phyloP scores from a whole-genome alignment of 2,888 invertebrate species.

The Lathronympha strigana region DNA sequence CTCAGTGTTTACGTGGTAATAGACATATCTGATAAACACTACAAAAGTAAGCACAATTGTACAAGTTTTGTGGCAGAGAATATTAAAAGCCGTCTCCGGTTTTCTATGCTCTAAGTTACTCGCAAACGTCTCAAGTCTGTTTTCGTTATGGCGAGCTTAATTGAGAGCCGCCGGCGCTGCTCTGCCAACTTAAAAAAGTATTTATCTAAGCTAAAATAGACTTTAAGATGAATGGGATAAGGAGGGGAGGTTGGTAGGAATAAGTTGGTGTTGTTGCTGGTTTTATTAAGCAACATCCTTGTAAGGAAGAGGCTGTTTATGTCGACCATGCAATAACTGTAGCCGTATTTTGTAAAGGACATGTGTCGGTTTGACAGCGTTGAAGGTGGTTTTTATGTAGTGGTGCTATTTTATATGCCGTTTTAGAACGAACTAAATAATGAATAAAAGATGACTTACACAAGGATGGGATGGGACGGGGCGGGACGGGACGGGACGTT shows the following conservation, averaged over 20 bases:
- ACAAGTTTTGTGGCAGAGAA: too few relatives aligned
- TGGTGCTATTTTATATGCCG: background rate
- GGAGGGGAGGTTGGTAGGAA: background rate
- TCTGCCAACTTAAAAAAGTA: background rate
- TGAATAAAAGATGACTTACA: too few relatives aligned
- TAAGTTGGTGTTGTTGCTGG: slow-evolving; percentile 7
- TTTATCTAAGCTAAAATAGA: background rate
- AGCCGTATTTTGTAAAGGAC: slow-evolving; percentile 1
- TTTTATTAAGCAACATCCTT: slow-evolving; percentile 25
- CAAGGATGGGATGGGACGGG: too few relatives aligned
- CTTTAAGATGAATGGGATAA: background rate
- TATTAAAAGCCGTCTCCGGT: too few relatives aligned
- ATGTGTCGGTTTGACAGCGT: background rate
- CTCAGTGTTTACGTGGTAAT: too few relatives aligned
- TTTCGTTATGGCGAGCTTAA: slow-evolving; percentile 30
- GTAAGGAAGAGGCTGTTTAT: slow-evolving; percentile 30
- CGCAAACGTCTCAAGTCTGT: slow-evolving; percentile 29
- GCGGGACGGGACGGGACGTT: too few relatives aligned
- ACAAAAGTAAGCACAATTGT: too few relatives aligned
- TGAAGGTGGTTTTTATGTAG: background rate
- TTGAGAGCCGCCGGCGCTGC: slow-evolving; percentile 26
- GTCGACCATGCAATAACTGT: slow-evolving; percentile 12
- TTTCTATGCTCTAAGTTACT: too few relatives aligned
- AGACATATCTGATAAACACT: too few relatives aligned
- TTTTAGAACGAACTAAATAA: background rate